Base-by-base conservation (phyloP, 92 coral and sea anemone species). In the Anthopleura xanthogrammica region DNA sequence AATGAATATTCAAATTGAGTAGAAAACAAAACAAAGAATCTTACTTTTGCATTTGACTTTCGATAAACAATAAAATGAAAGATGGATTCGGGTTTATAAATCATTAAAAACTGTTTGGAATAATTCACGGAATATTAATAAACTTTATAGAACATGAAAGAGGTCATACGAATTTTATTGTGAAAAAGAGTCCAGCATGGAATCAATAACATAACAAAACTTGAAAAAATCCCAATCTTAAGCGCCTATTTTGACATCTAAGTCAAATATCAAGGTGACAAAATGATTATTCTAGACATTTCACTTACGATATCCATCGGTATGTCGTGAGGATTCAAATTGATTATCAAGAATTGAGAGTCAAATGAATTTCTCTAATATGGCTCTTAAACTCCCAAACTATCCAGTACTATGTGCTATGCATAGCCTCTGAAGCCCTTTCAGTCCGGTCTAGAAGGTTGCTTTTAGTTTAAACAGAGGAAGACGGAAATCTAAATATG, bases 341-440 rank as follows among this genome's bases (percentile, higher is more conserved):
- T 54, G 11, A 54, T 12, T 6, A 6, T 54, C 58, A 12, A 54
- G 58, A 54, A 54, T 54, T 14, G 58, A 54, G 11, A 54, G 2
- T 11, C 58, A 62, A 62, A 62, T 62, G 70, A 14, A 20, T 62
- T 2, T 62, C 70, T 20, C 9, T n/a, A 36, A 5, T 68, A 4
- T 68, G 74, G 7, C 74, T 29, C 11, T 13, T 29, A 11, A 68
- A 68, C 22, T 62, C 10, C 29, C 2, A 62, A 62, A 3, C 16
- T 42, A 68, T 16, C 14, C 12, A 11, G 7, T 22, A 36, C 16
- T 68, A 24, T 42, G 14, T 68, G 42, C 11, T 29, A 36, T 9
- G 17, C 36, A 29, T 22, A 36, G 17, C 12, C 40, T 62, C 84
- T 81, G 84, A 81, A 81, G 60, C 84, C 65, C 77, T 70, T 81